A percentile compares a stretch with the other conserved stretches of the same genome.
Conservation (phyloP, 2,113 vertebrate genomes). For the Equus quagga region DNA sequence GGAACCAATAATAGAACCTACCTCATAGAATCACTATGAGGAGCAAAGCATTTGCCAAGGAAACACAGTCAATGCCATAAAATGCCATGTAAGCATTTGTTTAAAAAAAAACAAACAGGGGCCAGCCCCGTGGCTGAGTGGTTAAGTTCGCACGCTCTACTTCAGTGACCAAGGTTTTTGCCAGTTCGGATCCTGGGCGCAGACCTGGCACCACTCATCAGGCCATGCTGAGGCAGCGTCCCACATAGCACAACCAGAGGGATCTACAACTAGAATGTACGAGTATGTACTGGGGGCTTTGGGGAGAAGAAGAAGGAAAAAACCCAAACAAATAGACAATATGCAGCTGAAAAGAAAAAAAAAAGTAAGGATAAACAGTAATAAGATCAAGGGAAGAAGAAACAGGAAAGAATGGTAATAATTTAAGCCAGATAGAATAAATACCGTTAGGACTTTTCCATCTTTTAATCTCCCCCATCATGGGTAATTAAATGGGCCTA, state of each 20-base stretch:
- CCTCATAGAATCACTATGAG: neutral
- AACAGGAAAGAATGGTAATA: neutral
- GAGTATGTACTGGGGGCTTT: too few species aligned
- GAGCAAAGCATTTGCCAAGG: neutral
- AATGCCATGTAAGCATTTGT: neutral
- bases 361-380: neutral
- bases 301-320: too few species aligned
- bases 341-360: too few species aligned
- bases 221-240: too few species aligned
- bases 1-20: neutral
- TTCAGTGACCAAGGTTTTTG: too few species aligned
- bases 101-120: neutral
- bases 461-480: neutral
- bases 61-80: neutral
- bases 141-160: too few species aligned
- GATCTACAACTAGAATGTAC: too few species aligned
- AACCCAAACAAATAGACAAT: neutral
- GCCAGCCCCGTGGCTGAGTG: too few species aligned
- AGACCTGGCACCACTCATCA: too few species aligned
- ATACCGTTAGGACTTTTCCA: neutral
- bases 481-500: neutral
- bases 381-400: too few species aligned
- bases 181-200: too few species aligned
- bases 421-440: neutral
- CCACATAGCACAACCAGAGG: too few species aligned